These are phyloP conservation scores for Pheucticus melanocephalus DNA, from an alignment of 2,113 vertebrate genomes.

Conservation along the genomic window DNA sequence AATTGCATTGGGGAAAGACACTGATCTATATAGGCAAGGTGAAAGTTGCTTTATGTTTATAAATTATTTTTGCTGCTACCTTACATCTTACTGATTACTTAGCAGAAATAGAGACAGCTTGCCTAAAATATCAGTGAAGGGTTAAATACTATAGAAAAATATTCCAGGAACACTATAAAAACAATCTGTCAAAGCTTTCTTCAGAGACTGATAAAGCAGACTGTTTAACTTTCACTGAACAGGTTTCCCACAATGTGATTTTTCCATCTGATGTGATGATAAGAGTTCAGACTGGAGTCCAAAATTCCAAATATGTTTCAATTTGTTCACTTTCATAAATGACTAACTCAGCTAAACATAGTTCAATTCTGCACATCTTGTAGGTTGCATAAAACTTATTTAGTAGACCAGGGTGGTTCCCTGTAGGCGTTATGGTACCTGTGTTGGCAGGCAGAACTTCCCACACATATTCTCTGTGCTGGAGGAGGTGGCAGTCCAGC, in stretches of 20 bases:
- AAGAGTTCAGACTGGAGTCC: not conserved
- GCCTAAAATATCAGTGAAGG: not conserved
- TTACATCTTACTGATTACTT: not conserved
- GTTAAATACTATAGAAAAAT: not conserved
- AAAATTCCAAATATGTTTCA: not conserved
- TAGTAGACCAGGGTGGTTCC: not conserved
- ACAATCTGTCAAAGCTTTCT: not conserved
- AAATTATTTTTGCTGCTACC: not conserved
- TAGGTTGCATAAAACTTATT: not conserved
- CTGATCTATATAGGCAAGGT: not conserved
- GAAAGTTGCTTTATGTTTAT: constrained; percentile 7
- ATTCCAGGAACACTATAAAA: not conserved
- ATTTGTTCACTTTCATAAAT: constrained; percentile 3
- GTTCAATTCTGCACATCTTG: not conserved
- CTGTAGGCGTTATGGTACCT: not conserved
- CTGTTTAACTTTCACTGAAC: not conserved
- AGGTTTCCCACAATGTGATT: not conserved
- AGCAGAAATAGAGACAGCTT: not conserved
- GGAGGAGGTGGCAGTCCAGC: not conserved
- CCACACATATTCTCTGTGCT: not conserved
- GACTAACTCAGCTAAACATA: constrained; percentile 5
- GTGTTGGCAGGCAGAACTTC: constrained; percentile 9
- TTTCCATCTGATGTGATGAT: constrained; percentile 9
- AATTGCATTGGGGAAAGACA: not conserved
- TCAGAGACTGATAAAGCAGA: not conserved